phyloP scores from a whole-genome alignment of 2,888 invertebrate species.

The Erebia palarica region DNA sequence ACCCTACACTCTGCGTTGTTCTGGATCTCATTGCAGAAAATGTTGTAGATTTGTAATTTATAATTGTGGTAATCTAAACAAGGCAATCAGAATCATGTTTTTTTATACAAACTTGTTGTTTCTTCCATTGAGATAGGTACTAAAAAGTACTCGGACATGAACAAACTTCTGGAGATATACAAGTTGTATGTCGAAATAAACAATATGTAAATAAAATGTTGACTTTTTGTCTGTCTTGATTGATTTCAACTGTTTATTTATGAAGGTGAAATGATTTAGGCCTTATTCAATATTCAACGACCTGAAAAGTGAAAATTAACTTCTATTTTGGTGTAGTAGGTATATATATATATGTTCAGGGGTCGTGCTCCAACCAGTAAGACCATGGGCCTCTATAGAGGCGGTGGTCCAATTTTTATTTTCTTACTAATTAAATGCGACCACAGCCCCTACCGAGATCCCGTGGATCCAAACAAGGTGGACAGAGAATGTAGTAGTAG shows the following conservation, averaged over 20 bases:
- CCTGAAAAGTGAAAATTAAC: background rate
- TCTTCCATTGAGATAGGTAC: constrained; percentile 77
- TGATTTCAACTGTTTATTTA: constrained; percentile 16
- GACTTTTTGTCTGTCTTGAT: constrained; percentile 64
- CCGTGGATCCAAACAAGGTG: too few species aligned
- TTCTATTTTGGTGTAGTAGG: too few species aligned
- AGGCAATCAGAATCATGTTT: constrained; percentile 77
- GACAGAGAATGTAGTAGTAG: too few species aligned
- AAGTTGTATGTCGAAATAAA: constrained; percentile 77
- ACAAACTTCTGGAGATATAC: constrained; percentile 77
- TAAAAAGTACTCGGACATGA: constrained; percentile 78
- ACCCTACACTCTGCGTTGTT: constrained; percentile 58
- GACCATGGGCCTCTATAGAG: too few species aligned
- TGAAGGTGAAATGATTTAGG: background rate
- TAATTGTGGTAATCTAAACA: constrained; percentile 65
- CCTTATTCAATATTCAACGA: background rate
- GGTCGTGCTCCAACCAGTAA: too few species aligned
- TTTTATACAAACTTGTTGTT: constrained; percentile 75
- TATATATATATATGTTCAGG: too few species aligned
- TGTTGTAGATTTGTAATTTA: constrained; percentile 75
- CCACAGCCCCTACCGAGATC: too few species aligned
- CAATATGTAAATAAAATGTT: constrained; percentile 78
- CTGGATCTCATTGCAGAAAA: constrained; percentile 76
- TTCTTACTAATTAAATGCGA: too few species aligned
- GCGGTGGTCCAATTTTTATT: too few species aligned